These are phyloP conservation scores for Valencia hispanica DNA, from an alignment of 2,797 vertebrate species.

Conservation along the genomic window DNA sequence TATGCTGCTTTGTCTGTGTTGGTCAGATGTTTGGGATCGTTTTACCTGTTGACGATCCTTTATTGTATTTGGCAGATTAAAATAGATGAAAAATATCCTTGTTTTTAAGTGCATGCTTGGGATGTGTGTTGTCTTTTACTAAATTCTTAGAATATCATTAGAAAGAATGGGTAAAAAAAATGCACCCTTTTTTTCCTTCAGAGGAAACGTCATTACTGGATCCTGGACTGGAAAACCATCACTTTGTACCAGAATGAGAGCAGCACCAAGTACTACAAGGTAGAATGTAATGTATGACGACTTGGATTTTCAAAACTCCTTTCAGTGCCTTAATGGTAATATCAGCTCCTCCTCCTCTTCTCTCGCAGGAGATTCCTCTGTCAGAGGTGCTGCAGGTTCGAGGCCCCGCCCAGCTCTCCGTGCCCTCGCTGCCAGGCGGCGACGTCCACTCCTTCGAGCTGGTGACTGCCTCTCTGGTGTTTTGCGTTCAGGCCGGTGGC, in stretches of 20 bases:
- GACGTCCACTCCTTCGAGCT: constrained; percentile 74
- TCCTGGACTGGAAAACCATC: constrained; percentile 80
- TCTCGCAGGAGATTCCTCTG: constrained; percentile 76
- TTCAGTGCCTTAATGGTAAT: background rate
- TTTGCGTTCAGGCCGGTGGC: constrained; percentile 66
- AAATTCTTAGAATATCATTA: too few species aligned
- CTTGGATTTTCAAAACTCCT: background rate
- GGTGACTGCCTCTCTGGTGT: constrained; percentile 73
- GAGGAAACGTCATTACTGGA: constrained; percentile 85
- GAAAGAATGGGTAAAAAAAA: too few species aligned
- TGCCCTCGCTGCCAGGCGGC: constrained; percentile 25
- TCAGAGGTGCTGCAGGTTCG: constrained; percentile 80
- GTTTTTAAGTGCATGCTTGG: background rate
- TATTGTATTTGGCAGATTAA: too few species aligned
- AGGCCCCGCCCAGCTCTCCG: constrained; percentile 56
- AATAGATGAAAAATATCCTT: background rate
- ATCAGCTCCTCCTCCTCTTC: background rate
- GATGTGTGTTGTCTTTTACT: background rate
- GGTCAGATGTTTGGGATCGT: too few species aligned
- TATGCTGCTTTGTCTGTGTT: background rate
- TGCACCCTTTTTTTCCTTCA: constrained; percentile 27
- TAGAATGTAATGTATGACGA: constrained; percentile 14
- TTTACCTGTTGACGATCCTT: too few species aligned
- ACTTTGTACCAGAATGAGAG: constrained; percentile 80
- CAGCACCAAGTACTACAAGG: constrained; percentile 83